Base-by-base conservation (phyloP, 2,797 vertebrate species). In the Trichosurus vulpecula region DNA sequence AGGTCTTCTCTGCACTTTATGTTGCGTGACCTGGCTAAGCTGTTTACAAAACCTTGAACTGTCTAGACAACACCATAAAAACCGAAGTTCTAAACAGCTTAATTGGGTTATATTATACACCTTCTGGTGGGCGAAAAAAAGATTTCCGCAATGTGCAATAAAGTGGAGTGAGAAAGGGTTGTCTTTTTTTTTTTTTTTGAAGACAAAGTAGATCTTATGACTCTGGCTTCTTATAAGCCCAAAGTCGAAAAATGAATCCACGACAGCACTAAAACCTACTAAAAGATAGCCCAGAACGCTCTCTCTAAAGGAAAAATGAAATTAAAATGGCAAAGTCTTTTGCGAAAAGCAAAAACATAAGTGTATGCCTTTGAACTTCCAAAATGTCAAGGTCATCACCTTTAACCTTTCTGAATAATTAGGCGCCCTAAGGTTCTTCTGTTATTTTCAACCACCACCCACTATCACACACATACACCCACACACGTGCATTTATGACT, bases 11-110 rank as follows among this genome's bases (percentile, higher is more conserved):
- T 98, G 98, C 98, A 98, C 98, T 99, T 99, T 99, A 98, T 99
- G 98, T 98, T 99, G 98, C 98, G 97, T 99, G 99, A 99, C 99
- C 98, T 98, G 99, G 98, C 98, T 96, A 98, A 98, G 99, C 99
- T 99, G 99, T 99, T 99, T 99, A 99, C 99, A 99, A 99, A 99
- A 99, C 99, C 99, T 99, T 99, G 99, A 99, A 99, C 99, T 99
- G 99, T 99, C 99, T 99, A 99, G 99, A 99, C 99, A 99, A 99
- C 99, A 99, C 98, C 99, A 99, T 99, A 99, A 99, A 99, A 99
- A 96, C 97, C 96, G 97, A 98, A 99, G 99, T 99, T 99, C 99
- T 99, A 99, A 99, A 99, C 98, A 99, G 99, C 99, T 99, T 99
- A 99, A 99, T 99, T 99, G 99, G 99, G 99, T 99, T 99, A 99